phyloP scores from a whole-genome alignment of 2,888 invertebrate genomes.

The Sphecodes monilicornis region DNA sequence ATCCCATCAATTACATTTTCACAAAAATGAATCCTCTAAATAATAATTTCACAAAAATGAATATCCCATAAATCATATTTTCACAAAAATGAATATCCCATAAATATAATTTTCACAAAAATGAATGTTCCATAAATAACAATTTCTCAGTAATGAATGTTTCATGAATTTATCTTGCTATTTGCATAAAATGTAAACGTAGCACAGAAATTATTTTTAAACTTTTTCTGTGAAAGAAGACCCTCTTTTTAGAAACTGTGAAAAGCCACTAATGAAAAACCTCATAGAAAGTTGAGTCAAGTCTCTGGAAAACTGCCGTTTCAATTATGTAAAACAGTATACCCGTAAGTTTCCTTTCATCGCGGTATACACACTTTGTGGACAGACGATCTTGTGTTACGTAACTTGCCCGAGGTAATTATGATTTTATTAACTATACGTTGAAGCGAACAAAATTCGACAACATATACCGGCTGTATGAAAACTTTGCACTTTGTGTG shows the following conservation, averaged over 20 bases:
- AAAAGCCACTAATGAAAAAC: background rate
- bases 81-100: too few species aligned
- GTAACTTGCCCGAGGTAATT: background rate
- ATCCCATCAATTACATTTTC: background rate
- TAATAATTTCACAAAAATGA: too few species aligned
- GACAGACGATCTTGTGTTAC: background rate
- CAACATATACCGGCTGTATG: background rate
- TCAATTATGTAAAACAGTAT: constrained; percentile 21
- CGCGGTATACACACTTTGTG: background rate
- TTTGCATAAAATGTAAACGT: background rate
- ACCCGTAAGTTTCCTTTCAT: background rate
- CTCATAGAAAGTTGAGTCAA: background rate
- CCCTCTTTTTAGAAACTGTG: background rate
- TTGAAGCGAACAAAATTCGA: background rate
- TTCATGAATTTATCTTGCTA: background rate
- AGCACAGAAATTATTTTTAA: background rate
- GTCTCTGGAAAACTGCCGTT: constrained; percentile 4
- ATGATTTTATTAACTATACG: background rate
- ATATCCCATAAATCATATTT: too few species aligned
- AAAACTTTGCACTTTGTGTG: background rate
- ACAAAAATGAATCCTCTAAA: background rate
- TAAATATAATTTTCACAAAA: background rate
- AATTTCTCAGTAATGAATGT: background rate
- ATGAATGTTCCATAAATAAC: background rate
- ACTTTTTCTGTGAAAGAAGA: background rate